Evolutionary conservation across 1,140 invertebrate genomes (phyloP), one percentile per base, ranked within the genome.

Genomic region (Trinorchestia longiramus): DNA sequence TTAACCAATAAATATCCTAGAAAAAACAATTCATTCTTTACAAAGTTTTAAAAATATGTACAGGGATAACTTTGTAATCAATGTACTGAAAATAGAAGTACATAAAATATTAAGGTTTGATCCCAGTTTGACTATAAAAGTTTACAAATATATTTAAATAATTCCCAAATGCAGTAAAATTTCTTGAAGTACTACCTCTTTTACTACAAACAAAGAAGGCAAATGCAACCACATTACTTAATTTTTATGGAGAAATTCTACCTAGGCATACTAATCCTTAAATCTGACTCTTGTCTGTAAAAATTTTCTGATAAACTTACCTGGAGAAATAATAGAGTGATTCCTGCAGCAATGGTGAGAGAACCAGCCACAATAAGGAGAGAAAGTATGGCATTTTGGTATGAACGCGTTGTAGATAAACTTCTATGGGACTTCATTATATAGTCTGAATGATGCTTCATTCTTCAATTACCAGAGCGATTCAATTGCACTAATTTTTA

Each of bases 311-410:
- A 28, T 44, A 6, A 47, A 8, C 92, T 43, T 40, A 94, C 92
- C 92, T 94, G 43, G n/a, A 94, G 92, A 40, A 94, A 43, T 11
- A 94, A 40, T 6, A 47, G 40, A 17, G 92, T 43, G 19, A 94
- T 43, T 6, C 92, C 92, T 47, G 92, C 92, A 23, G 92, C 92
- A 94, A 94, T 45, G 15, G 44, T 47, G 1, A 94, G 44, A 0
- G 92, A 94, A 43, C 92, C 92, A 94, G 44, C 44, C 3, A 94
- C 92, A 44, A 94, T 94, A 44, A 94, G 43, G 1, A 94, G 43
- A 45, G 92, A 94, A 47, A 94, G 28, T 40, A 94, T 42, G 43
- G 47, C 92, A 94, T 94, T 94, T 45, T 45, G 92, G 11, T 45
- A 45, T 19, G 41, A n/a, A 45, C 92, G 43, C 36, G 92, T 15